Evolutionary conservation across 37 sponge, comb jelly and placozoan species (phyloP).

Genomic region (Bolinopsis microptera): DNA sequence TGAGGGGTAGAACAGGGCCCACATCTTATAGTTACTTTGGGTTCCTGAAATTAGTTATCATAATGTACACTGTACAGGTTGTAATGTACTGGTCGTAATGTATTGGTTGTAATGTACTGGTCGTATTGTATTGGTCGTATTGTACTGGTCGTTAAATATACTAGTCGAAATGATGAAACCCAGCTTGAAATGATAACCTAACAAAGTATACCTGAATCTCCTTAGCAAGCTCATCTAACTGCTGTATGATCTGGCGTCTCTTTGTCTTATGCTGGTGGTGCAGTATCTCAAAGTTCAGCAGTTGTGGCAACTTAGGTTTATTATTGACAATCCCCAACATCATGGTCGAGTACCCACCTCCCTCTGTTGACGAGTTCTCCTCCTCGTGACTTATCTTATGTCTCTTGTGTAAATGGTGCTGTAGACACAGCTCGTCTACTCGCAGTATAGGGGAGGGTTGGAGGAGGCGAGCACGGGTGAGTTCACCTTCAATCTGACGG

Average conservation of each 20-base stretch:
- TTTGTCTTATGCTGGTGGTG: constrained; percentile 12
- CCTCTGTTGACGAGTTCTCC: not conserved
- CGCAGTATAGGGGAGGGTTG: not conserved
- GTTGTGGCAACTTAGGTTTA: not conserved
- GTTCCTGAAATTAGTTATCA: constrained; percentile 31
- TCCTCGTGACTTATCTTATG: constrained; percentile 24
- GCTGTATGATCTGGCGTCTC: not conserved
- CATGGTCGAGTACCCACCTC: not conserved
- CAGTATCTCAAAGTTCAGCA: not conserved
- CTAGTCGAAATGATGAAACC: too few species aligned
- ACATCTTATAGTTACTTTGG: not conserved
- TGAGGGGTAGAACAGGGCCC: constrained; percentile 43
- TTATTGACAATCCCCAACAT: constrained; percentile 53
- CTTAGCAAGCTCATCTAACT: constrained; percentile 6
- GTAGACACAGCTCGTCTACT: constrained; percentile 57
- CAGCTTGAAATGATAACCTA: too few species aligned
- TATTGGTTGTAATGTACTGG: too few species aligned
- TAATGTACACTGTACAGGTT: too few species aligned
- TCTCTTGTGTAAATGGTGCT: constrained; percentile 34
- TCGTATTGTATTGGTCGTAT: too few species aligned
- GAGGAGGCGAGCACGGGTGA: not conserved
- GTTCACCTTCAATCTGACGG: not conserved
- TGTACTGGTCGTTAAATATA: too few species aligned
- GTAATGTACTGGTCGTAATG: too few species aligned
- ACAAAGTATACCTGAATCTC: not conserved